Evolutionary conservation across 92 coral and sea anemone species (phyloP).

Genomic region (Bergia puertoricense): DNA sequence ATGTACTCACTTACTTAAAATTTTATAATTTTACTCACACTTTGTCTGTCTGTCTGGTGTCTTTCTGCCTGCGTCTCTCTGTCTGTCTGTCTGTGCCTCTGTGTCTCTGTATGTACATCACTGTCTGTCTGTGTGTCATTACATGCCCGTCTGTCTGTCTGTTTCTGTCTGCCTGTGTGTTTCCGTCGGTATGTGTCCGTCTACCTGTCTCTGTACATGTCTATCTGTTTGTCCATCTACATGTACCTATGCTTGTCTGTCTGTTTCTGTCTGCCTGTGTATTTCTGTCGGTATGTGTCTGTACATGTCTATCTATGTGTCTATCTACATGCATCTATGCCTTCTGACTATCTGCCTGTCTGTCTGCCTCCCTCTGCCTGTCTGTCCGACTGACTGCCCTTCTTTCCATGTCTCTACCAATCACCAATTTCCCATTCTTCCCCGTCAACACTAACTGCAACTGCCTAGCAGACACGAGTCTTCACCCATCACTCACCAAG

Average conservation of each 20-base stretch:
- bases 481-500: conserved; percentile 47
- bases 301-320: no score
- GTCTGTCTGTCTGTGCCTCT: not conserved
- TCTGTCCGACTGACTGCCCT: not conserved
- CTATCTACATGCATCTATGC: no score
- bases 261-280: not conserved
- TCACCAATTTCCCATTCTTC: not conserved
- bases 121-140: not conserved
- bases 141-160: not conserved
- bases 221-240: not conserved
- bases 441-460: not conserved
- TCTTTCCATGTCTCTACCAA: not conserved
- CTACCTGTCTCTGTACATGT: not conserved
- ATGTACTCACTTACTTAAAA: no score
- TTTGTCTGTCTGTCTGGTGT: not conserved
- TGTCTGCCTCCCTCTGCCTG: not conserved
- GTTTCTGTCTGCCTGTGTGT: not conserved
- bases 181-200: not conserved
- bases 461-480: not conserved
- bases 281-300: no score
- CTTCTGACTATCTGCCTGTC: no score
- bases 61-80: not conserved
- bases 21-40: not conserved
- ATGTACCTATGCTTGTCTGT: not conserved
- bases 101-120: not conserved